These are phyloP conservation scores for Panopea generosa DNA, from an alignment of 2,888 invertebrate genomes.

Conservation along the genomic window DNA sequence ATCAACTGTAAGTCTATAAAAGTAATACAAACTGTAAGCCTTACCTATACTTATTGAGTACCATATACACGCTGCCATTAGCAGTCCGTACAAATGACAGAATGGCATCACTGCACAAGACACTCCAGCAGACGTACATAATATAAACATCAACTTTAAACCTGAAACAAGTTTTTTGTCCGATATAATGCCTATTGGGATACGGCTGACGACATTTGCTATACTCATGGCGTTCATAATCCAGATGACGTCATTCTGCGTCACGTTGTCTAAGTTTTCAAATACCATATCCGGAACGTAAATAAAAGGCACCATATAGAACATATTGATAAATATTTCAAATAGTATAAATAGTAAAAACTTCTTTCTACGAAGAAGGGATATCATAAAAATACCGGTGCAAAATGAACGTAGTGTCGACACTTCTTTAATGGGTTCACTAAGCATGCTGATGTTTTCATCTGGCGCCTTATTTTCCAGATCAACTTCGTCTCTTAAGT, in stretches of 20 bases:
- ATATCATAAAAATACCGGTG: constrained; percentile 14
- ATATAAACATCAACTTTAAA: constrained; percentile 12
- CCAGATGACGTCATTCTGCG: constrained; percentile 85
- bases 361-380: background rate
- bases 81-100: constrained; percentile 19
- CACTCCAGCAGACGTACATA: constrained; percentile 21
- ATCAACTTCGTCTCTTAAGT: no score
- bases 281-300: constrained; percentile 91
- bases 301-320: constrained; percentile 96
- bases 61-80: constrained; percentile 19
- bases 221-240: constrained; percentile 95
- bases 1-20: no score
- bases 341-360: constrained; percentile 94
- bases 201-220: constrained; percentile 95
- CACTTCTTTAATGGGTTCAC: no score
- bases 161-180: constrained; percentile 90
- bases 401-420: background rate
- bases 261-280: background rate
- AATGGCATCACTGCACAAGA: constrained; percentile 29
- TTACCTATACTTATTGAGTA: constrained; percentile 34
- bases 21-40: no score
- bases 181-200: constrained; percentile 86
- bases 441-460: no score
- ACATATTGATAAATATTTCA: constrained; percentile 96
- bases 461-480: no score